Conservation (phyloP, 1,140 invertebrate species). For the Frieseomelitta varia region DNA sequence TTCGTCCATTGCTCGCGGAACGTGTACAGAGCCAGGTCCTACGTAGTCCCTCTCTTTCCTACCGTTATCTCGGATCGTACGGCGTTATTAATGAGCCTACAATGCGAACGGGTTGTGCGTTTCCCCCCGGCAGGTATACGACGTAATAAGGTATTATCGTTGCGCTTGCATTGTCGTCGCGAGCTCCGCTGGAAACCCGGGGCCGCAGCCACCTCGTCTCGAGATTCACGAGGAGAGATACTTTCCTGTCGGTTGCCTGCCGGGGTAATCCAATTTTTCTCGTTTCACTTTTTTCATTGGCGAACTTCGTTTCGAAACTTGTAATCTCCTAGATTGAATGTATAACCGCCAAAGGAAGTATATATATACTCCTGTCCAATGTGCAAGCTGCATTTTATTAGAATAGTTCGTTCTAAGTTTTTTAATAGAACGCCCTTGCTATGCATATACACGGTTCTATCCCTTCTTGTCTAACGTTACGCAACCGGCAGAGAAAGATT, state of each 20-base stretch:
- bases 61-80: constrained; percentile 32
- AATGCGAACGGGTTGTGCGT: constrained; percentile 33
- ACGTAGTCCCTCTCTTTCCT: constrained; percentile 1
- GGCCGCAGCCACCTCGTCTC: background rate
- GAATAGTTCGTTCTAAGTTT: constrained; percentile 63
- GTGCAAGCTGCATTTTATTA: constrained; percentile 63
- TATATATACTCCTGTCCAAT: constrained; percentile 38
- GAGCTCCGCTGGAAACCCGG: background rate
- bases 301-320: constrained; percentile 11
- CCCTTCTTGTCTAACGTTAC: constrained; percentile 41
- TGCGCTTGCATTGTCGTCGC: constrained; percentile 13
- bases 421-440: constrained; percentile 54
- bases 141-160: constrained; percentile 41
- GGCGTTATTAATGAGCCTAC: constrained; percentile 39
- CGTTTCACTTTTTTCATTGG: constrained; percentile 1
- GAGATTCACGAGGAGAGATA: constrained; percentile 26
- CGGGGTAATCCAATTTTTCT: constrained; percentile 21
- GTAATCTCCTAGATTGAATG: constrained; percentile 30
- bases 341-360: constrained; percentile 5
- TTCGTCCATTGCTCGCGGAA: constrained; percentile 7
- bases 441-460: background rate
- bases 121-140: constrained; percentile 7
- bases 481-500: background rate
- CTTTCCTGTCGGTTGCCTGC: background rate
- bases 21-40: too few relatives aligned